Conservation (phyloP, 2,888 invertebrate species). For the Miltochrista miniata region DNA sequence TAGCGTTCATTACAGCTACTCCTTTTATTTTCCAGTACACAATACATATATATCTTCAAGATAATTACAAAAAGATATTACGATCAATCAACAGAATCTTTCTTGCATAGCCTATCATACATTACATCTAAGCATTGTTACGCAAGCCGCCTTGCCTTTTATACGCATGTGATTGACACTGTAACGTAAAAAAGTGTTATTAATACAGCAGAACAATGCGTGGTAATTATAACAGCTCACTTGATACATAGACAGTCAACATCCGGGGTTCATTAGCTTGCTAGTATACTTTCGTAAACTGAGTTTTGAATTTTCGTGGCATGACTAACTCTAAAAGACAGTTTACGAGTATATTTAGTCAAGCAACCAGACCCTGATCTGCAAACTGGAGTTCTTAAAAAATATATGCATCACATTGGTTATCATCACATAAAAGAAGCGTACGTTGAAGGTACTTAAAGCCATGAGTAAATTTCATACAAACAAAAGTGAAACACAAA, state of each 20-base stretch:
- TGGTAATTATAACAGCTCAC: constrained; percentile 12
- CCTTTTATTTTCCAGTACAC: constrained; percentile 14
- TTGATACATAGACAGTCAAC: constrained; percentile 7
- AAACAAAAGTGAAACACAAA: too few relatives aligned
- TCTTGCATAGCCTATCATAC: constrained; percentile 19
- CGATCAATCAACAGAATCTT: constrained; percentile 10
- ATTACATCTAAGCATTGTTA: constrained; percentile 25
- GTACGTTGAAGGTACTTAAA: too few relatives aligned
- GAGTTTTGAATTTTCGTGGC: neutral
- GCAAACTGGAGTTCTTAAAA: too few relatives aligned
- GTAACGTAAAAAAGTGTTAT: constrained; percentile 15
- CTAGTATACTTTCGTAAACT: neutral
- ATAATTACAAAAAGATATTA: constrained; percentile 15
- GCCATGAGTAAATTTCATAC: too few relatives aligned
- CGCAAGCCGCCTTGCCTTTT: constrained; percentile 18
- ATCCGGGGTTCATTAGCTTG: neutral
- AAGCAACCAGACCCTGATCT: too few relatives aligned
- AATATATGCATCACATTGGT: too few relatives aligned
- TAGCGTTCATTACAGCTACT: constrained; percentile 13
- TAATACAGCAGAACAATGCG: constrained; percentile 17
- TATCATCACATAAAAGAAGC: too few relatives aligned
- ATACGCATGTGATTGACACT: constrained; percentile 18
- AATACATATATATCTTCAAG: constrained; percentile 8
- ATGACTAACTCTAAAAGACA: too few relatives aligned
- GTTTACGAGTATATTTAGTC: too few relatives aligned